A percentile compares a stretch with the other conserved stretches of the same genome.
Conservation (phyloP, 2,797 vertebrate genomes). For the Echeneis naucrates region DNA sequence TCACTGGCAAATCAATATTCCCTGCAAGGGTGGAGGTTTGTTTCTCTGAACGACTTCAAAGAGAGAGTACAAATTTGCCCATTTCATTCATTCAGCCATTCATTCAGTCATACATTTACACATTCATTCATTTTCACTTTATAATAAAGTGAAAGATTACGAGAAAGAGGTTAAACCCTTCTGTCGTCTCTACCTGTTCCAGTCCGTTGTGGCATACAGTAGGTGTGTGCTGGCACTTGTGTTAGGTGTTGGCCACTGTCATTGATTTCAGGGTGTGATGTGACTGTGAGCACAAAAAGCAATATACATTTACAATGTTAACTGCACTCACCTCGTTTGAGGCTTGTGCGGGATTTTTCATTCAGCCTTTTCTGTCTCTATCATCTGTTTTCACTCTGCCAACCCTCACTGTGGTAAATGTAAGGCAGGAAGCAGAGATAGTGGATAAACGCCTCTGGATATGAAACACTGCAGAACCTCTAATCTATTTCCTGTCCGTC, state of each 20-base stretch:
- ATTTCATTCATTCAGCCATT: conserved; percentile 52
- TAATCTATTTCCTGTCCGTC: conserved; percentile 36
- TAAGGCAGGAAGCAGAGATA: conserved; percentile 1
- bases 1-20: conserved; percentile 68
- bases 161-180: conserved; percentile 2
- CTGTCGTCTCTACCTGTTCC: conserved; percentile 6
- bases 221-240: conserved; percentile 9
- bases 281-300: neutral
- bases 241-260: neutral
- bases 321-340: conserved; percentile 13
- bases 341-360: neutral
- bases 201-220: conserved; percentile 16
- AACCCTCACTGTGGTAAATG: conserved; percentile 24
- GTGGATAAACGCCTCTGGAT: conserved; percentile 13
- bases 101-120: conserved; percentile 25
- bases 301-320: conserved; percentile 3
- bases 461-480: conserved; percentile 9
- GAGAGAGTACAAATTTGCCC: conserved; percentile 9
- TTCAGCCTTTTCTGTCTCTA: neutral
- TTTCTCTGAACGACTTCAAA: conserved; percentile 56
- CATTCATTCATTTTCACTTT: conserved; percentile 24
- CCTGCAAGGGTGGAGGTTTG: conserved; percentile 41
- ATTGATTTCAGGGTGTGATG: conserved; percentile 14
- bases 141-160: neutral
- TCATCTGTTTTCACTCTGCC: conserved; percentile 11